Evolutionary conservation across 2,113 vertebrate genomes (phyloP).

Genomic region (Polypterus senegalus): DNA sequence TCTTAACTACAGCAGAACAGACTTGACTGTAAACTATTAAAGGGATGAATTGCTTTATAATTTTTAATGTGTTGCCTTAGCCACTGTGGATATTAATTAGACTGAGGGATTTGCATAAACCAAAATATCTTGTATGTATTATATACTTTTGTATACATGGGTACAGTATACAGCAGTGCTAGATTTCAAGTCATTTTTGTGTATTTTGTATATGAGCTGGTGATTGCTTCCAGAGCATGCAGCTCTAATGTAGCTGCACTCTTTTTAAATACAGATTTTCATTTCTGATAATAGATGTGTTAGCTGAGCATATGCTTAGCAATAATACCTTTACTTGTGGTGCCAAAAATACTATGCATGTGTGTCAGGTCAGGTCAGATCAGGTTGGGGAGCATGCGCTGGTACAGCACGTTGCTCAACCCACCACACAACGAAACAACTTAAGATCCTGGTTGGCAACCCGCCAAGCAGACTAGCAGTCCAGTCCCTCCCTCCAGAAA

Average conservation of each 20-base stretch:
- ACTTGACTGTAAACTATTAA: too few species aligned
- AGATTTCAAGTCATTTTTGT: constrained; percentile 49
- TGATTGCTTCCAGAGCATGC: constrained; percentile 52
- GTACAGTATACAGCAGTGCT: constrained; percentile 28
- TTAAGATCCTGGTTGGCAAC: too few species aligned
- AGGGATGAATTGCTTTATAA: too few species aligned
- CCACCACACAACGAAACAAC: too few species aligned
- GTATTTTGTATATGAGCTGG: constrained; percentile 50
- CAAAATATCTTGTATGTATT: constrained; percentile 53
- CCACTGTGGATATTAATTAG: constrained; percentile 33
- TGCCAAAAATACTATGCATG: constrained; percentile 14
- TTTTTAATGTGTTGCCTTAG: constrained; percentile 26
- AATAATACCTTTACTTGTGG: constrained; percentile 32
- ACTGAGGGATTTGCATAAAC: constrained; percentile 33
- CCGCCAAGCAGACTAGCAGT: too few species aligned
- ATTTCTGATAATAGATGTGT: constrained; percentile 20
- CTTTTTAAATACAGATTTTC: constrained; percentile 46
- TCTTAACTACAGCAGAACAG: too few species aligned
- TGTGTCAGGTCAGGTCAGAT: background rate
- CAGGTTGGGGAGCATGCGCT: too few species aligned
- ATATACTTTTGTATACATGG: constrained; percentile 52
- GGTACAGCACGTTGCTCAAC: too few species aligned
- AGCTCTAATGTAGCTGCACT: constrained; percentile 40
- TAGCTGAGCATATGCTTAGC: constrained; percentile 29
- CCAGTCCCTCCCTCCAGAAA: too few species aligned